Percentiles rank a stretch among this genome's conserved stretches.
Evolutionary conservation across 1,140 invertebrate species (phyloP).

Genomic region (Cotesia glomerata): DNA sequence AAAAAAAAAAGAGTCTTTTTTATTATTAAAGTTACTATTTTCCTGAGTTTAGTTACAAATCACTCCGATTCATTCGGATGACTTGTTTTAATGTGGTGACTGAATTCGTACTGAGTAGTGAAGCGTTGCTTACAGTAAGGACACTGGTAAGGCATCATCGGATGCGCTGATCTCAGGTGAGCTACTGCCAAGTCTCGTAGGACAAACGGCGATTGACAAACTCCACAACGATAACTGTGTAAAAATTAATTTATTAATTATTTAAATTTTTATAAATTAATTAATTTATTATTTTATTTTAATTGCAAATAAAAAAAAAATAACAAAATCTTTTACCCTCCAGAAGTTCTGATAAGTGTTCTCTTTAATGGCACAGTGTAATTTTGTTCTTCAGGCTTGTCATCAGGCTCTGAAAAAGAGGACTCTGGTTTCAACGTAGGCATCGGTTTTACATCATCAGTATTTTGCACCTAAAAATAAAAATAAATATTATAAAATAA

Average conservation of each 20-base stretch:
- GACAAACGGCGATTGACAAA: constrained; percentile 52
- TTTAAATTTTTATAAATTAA: too few relatives aligned
- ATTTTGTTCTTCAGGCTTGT: constrained; percentile 43
- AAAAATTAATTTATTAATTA: constrained; percentile 19
- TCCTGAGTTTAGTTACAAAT: constrained; percentile 25
- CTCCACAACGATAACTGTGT: constrained; percentile 51
- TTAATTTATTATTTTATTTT: neutral
- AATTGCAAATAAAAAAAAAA: neutral
- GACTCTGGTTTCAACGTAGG: constrained; percentile 43
- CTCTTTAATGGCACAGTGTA: constrained; percentile 43
- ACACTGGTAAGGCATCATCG: constrained; percentile 52
- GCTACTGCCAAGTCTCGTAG: constrained; percentile 50
- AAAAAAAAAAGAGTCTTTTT: too few relatives aligned
- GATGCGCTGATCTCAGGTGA: constrained; percentile 53
- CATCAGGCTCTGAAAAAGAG: constrained; percentile 42
- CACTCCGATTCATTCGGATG: constrained; percentile 52
- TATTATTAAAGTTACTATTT: neutral
- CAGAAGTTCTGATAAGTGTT: constrained; percentile 47
- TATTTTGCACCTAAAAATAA: constrained; percentile 23
- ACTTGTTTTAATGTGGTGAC: constrained; percentile 51
- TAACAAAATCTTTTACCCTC: constrained; percentile 41
- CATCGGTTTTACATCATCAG: constrained; percentile 37
- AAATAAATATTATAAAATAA: constrained; percentile 2
- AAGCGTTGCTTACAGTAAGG: constrained; percentile 54
- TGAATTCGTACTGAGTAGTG: constrained; percentile 50